Percentiles rank a stretch among this genome's conserved stretches.
Evolutionary conservation across 1,140 invertebrate genomes (phyloP).

Genomic region (Olivierus martensii): DNA sequence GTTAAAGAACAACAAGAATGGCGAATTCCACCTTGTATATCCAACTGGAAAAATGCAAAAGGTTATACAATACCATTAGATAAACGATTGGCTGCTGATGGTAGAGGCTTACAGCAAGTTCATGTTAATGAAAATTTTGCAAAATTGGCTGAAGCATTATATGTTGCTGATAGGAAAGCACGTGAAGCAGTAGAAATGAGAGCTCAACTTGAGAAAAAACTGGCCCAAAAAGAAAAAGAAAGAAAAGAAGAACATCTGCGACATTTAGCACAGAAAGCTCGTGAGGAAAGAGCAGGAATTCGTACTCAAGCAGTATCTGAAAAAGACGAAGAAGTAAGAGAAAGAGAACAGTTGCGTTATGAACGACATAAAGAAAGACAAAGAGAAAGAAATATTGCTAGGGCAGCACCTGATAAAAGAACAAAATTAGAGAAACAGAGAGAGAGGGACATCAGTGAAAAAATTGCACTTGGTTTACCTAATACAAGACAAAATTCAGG

Average conservation of each 20-base stretch:
- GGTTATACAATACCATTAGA: constrained; percentile 97
- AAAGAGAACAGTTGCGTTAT: constrained; percentile 75
- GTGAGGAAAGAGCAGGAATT: constrained; percentile 86
- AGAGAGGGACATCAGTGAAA: constrained; percentile 95
- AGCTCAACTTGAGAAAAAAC: constrained; percentile 87
- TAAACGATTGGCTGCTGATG: constrained; percentile 95
- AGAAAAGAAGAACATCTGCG: constrained; percentile 93
- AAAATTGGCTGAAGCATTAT: constrained; percentile 91
- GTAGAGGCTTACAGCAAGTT: constrained; percentile 86
- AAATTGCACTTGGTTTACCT: constrained; percentile 93
- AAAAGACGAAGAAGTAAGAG: constrained; percentile 51
- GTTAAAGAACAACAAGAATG: constrained; percentile 99
- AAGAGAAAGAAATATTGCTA: constrained; percentile 77
- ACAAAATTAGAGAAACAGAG: constrained; percentile 76
- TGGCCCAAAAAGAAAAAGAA: constrained; percentile 96
- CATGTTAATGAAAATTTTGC: constrained; percentile 99
- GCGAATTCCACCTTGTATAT: constrained; percentile 99
- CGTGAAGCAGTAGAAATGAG: constrained; percentile 92
- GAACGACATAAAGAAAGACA: constrained; percentile 85
- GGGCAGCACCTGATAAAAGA: constrained; percentile 89
- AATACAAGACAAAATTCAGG: constrained; percentile 49
- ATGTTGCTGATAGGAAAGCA: constrained; percentile 91
- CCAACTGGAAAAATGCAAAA: constrained; percentile 99
- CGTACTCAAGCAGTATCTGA: constrained; percentile 30
- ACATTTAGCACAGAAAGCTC: constrained; percentile 83